Evolutionary conservation across 2,888 invertebrate species (phyloP), one percentile per base, ranked within the genome.

Genomic region (Allophyes oxyacanthae): DNA sequence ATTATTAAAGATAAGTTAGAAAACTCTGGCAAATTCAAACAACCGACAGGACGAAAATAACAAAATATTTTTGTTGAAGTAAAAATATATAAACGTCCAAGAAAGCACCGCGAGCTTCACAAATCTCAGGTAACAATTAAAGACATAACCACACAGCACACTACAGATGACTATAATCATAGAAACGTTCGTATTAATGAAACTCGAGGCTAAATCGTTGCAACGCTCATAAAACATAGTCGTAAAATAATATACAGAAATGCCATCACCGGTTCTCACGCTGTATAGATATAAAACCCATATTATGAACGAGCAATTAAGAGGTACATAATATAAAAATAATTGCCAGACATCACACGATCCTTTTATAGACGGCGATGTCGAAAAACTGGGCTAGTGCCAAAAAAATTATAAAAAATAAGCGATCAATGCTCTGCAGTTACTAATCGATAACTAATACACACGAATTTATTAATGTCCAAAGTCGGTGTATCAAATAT

Each of bases 371-470:
- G 72, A 46, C 62, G 53, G 66, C 70, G 43, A 59, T 65, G 84
- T 80, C 80, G 78, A 82, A 82, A 83, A 77, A 81, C 81, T 79
- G 76, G 74, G 68, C 65, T 75, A 69, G 63, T 73, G 75, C 76
- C 78, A 84, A 82, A 85, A 83, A 72, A 67, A 55, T 45, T 41
- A 61, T 58, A 51, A 62, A 67, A 78, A 75, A 72, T 66, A 33
- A 51, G 75, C 74, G 82, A 80, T 78, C 84, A 77, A 74, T 76
- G 83, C 69, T 77, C 83, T 65, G 53, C 49, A 64, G 56, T 54
- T 33, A 59, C 65, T 64, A 72, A 68, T 71, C 63, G 44, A 42
- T 64, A 62, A 64, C 50, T 59, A 59, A 72, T 65, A 68, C 68
- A 73, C 33, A 57, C 62, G 52, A 53, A 56, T 45, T 65, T 71